phyloP scores from a whole-genome alignment of 2,797 vertebrate genomes.

The Fistularia tabacaria region DNA sequence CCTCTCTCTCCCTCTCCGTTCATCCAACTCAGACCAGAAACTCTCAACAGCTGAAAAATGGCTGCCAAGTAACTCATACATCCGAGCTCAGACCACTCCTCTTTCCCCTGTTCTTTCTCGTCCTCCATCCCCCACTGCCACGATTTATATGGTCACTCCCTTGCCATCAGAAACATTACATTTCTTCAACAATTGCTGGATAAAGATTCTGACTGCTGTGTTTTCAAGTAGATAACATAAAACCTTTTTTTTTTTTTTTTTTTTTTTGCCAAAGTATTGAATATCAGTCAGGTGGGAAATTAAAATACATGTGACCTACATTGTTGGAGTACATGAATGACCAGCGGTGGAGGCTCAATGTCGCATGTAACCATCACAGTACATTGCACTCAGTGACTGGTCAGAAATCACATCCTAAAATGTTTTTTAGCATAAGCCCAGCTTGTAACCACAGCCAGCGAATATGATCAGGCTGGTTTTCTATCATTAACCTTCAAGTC shows the following conservation, averaged over 20 bases:
- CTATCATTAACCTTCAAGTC: slow-evolving; percentile 1
- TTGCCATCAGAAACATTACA: slow-evolving; percentile 5
- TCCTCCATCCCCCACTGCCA: slow-evolving; percentile 52
- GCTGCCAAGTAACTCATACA: slow-evolving; percentile 45
- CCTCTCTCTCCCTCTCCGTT: slow-evolving; percentile 7
- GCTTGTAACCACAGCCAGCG: background rate
- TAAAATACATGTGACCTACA: slow-evolving; percentile 24
- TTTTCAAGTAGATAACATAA: background rate
- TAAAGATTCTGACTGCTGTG: background rate
- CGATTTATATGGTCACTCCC: slow-evolving; percentile 32
- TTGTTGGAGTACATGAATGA: slow-evolving; percentile 7
- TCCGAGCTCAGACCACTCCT: slow-evolving; percentile 55
- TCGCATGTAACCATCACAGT: background rate
- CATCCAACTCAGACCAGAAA: slow-evolving; percentile 36
- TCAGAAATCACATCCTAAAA: background rate
- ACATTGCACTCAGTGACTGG: background rate
- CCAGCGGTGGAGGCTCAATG: background rate
- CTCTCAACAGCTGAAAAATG: slow-evolving; percentile 68
- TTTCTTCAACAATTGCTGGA: background rate
- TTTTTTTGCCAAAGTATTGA: background rate
- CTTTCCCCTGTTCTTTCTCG: slow-evolving; percentile 31
- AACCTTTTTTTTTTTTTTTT: background rate
- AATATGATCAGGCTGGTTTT: slow-evolving; percentile 12
- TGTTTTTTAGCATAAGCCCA: slow-evolving; percentile 1
- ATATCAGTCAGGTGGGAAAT: slow-evolving; percentile 2